phyloP scores from a whole-genome alignment of 2,888 invertebrate genomes.

The Plemyria rubiginata region DNA sequence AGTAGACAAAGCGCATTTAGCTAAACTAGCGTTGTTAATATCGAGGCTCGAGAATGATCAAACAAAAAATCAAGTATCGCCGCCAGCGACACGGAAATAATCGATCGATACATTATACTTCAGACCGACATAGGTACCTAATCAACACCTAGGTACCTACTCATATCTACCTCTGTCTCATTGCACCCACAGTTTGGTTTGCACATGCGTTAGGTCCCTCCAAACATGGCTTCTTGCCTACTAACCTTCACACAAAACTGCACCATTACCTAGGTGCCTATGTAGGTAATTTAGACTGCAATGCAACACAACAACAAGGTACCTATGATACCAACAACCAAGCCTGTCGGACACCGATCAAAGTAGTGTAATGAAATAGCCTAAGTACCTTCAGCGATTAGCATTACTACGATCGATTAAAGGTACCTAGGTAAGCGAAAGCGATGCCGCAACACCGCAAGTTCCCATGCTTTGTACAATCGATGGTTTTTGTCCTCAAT shows the following conservation, averaged over 20 bases:
- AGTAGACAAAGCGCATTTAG: slow-evolving; percentile 15
- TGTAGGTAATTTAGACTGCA: slow-evolving; percentile 11
- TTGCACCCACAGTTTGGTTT: not conserved
- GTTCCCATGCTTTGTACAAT: slow-evolving; percentile 72
- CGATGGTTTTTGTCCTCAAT: slow-evolving; percentile 67
- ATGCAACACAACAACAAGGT: slow-evolving; percentile 13
- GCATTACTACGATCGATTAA: slow-evolving; percentile 37
- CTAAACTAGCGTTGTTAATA: slow-evolving; percentile 9
- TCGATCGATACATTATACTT: slow-evolving; percentile 11
- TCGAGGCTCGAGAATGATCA: slow-evolving; percentile 13
- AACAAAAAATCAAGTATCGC: slow-evolving; percentile 16
- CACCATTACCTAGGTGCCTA: not conserved
- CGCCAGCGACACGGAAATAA: slow-evolving; percentile 23
- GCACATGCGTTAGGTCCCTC: slow-evolving; percentile 8
- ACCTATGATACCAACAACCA: slow-evolving; percentile 6
- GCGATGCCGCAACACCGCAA: slow-evolving; percentile 51
- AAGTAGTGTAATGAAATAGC: slow-evolving; percentile 37
- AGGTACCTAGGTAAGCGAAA: slow-evolving; percentile 16
- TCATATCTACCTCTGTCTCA: not conserved
- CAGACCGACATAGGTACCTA: slow-evolving; percentile 5
- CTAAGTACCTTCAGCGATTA: slow-evolving; percentile 13
- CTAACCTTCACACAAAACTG: slow-evolving; percentile 19
- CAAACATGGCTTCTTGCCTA: slow-evolving; percentile 15
- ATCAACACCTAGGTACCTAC: slow-evolving; percentile 6
- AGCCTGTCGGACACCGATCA: slow-evolving; percentile 7